Base-by-base conservation (phyloP, 1,140 invertebrate species). In the Globodera rostochiensis region DNA sequence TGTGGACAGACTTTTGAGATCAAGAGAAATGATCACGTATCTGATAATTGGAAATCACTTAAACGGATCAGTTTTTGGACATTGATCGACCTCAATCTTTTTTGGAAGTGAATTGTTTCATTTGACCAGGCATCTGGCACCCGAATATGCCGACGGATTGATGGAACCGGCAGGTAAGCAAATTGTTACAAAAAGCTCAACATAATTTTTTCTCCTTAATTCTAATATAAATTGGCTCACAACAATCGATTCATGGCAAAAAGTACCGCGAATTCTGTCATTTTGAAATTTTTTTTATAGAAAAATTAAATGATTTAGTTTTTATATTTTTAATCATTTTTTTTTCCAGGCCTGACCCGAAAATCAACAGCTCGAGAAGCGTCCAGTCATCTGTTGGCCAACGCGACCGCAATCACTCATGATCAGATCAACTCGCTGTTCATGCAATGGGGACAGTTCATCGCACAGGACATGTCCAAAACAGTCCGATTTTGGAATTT, bases 281-380 rank as follows among this genome's bases (percentile, higher is more conserved):
- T 46, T 50, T 13, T 11, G 2, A 36, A 36, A 36, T 36, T 36
- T 36, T 15, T 50, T 15, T 15, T 21, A 36, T 49, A 3, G 25
- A 71, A 87, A 74, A 79, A 11, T 21, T 25, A 15, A 50, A 50
- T 69, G 11, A 46, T 57, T 3, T 45, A 21, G n/a, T 21, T 9
- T 25, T 76, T 50, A n/a, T 1, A 15, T 8, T 50, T 69, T 77
- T 74, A 25, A 25, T 25, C 0, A 25, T 25, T 25, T 0, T 25
- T 25, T 0, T 19, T 64, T 13, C 19, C 25, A 50, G 19, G 45
- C 45, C 5, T 21, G 45, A 76, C 71, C 67, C 11, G 15, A 19
- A 85, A 88, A 36, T 88, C 88, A 73, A 80, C 79, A 15, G 86
- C 87, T 11, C 83, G 88, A 49, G 88, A 90, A 77, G 87, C 85